phyloP scores from a whole-genome alignment of 64 coral and sea anemone species.

The Cladopsammia gracilis region DNA sequence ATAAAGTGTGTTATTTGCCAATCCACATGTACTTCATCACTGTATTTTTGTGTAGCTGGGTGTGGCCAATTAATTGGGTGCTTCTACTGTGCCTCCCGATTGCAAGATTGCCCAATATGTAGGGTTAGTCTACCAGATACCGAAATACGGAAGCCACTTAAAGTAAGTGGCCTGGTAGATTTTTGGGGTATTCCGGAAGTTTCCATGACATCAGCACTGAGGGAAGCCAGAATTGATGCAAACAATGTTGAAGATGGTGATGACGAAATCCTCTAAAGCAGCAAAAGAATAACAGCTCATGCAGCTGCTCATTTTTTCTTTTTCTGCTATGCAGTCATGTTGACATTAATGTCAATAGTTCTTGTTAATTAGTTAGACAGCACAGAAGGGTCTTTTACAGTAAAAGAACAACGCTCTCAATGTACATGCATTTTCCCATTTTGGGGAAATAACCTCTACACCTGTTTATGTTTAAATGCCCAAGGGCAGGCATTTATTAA shows the following conservation, averaged over 20 bases:
- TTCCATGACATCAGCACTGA: constrained; percentile 8
- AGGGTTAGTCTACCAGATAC: constrained; percentile 3
- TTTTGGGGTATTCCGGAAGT: constrained; percentile 6
- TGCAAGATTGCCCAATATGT: constrained; percentile 19
- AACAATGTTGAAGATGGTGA: background rate
- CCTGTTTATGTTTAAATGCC: background rate
- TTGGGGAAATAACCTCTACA: too few relatives aligned
- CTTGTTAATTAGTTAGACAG: background rate
- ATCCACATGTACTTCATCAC: background rate
- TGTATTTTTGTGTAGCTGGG: background rate
- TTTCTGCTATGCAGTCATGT: background rate
- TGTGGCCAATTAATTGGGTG: constrained; percentile 48
- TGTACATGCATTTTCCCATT: background rate
- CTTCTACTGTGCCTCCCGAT: constrained; percentile 29
- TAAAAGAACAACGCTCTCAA: background rate
- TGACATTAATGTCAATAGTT: background rate
- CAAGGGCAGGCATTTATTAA: background rate
- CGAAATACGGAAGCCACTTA: constrained; percentile 16
- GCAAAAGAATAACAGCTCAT: background rate
- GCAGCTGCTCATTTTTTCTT: background rate
- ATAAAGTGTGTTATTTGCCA: constrained; percentile 38
- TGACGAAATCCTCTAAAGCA: constrained; percentile 16
- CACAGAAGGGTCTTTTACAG: background rate
- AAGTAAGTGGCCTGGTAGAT: constrained; percentile 4
- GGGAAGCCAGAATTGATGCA: constrained; percentile 24